Base-by-base conservation (phyloP, 2,113 vertebrate genomes). In the Thryonomys swinderianus region DNA sequence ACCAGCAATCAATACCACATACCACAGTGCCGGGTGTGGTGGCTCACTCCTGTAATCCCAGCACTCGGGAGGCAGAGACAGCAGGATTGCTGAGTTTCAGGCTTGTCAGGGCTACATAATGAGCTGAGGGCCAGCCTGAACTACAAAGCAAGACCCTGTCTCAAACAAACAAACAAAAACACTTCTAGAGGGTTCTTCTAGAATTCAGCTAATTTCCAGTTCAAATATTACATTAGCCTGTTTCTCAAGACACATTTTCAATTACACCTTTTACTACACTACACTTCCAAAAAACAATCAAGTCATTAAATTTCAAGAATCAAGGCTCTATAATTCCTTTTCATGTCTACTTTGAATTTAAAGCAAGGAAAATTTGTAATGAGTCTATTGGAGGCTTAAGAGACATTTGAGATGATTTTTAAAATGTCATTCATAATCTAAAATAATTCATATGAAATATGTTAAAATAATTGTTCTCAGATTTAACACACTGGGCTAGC, bases 161-260 rank as follows among this genome's bases (percentile, higher is more conserved):
- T n/a, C n/a, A n/a, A n/a, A n/a, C n/a, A n/a, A n/a, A n/a, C n/a
- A n/a, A n/a, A n/a, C n/a, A n/a, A n/a, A n/a, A n/a, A n/a, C n/a
- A n/a, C 45, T 90, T 83, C 23, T 71, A 55, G 62, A 23, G 34
- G 0, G 67, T 74, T 83, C 20, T 69, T 20, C 42, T 62, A 61
- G 32, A 61, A 82, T 89, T 88, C 51, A 93, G 20, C 81, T 81
- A 88, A 53, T 91, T 81, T 88, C 27, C 66, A 23, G 7, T 73
- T 96, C 23, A 88, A 92, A 37, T 5, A 53, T 2, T 61, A 25
- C 74, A 20, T 81, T 74, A 42, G 18, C 89, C 37, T 84, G 1
- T 42, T 82, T 90, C 37, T 90, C 55, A 40, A 80, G 40, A 66
- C 10, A 3, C 37, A 66, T 37, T 90, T 48, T 86, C 45, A 42